Evolutionary conservation across 1,140 invertebrate species (phyloP).

Genomic region (Doryteuthis pealeii): DNA sequence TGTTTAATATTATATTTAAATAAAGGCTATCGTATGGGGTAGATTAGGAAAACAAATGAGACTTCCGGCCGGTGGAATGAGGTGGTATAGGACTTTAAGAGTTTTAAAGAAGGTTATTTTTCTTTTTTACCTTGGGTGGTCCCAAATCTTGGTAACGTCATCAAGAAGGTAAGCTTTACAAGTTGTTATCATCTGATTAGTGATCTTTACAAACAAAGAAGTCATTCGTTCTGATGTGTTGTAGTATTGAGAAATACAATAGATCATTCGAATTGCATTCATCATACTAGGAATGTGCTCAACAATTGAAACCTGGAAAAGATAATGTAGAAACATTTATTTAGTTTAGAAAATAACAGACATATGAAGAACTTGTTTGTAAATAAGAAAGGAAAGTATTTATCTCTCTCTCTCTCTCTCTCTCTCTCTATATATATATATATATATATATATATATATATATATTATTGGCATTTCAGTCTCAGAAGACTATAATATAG

Average conservation of each 20-base stretch:
- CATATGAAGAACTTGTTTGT: background rate
- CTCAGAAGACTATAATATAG: too few relatives aligned
- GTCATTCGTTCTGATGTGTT: slow-evolving; percentile 62
- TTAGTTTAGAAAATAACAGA: background rate
- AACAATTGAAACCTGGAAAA: slow-evolving; percentile 64
- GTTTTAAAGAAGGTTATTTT: too few relatives aligned
- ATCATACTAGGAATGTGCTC: slow-evolving; percentile 60
- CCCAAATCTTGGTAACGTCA: slow-evolving; percentile 86
- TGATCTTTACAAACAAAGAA: slow-evolving; percentile 69
- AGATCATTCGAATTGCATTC: slow-evolving; percentile 61
- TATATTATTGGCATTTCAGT: too few relatives aligned
- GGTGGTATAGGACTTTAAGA: too few relatives aligned
- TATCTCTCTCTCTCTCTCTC: too few relatives aligned
- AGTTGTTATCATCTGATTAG: slow-evolving; percentile 95
- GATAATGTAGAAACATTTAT: too few relatives aligned
- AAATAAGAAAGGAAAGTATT: background rate
- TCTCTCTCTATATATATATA: too few relatives aligned
- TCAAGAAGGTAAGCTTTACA: slow-evolving; percentile 90
- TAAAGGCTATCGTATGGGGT: too few relatives aligned
- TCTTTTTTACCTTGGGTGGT: slow-evolving; percentile 76
- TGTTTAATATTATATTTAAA: too few relatives aligned
- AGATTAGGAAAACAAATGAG: too few relatives aligned
- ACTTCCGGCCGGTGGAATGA: too few relatives aligned
- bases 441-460: too few relatives aligned
- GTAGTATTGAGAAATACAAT: slow-evolving; percentile 62